Evolutionary conservation across 2,113 vertebrate genomes (phyloP), one percentile per base, ranked within the genome.

Genomic region (Chaetura pelagica): DNA sequence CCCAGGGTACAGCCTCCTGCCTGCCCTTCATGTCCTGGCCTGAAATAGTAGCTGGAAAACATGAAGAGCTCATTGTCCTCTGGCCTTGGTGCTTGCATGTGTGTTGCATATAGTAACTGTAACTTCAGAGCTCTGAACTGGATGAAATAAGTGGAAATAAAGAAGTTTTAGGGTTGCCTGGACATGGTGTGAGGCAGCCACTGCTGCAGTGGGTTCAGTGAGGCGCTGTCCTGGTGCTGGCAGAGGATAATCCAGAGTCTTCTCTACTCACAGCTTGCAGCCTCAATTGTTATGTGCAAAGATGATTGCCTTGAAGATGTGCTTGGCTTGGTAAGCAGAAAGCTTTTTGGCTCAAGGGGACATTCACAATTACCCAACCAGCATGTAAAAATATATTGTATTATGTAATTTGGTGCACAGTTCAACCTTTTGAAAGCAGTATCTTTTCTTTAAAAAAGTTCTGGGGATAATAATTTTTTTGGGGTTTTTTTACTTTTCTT

Each of bases 331-430:
- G 69, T 74, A 75, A 94, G 67, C 80, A 63, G 85, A 73, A 90
- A 92, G 94, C 55, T 83, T 92, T 93, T n/a, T 92, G 83, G 49
- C 95, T 93, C 63, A 49, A 82, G 87, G 95, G 94, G 67, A 51
- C 51, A 5, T 58, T 76, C 59, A 27, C 24, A 64, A 73, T 93
- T 90, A 77, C 75, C 54, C 55, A 92, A 55, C 54, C 38, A 67
- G 72, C 63, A 49, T 75, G 90, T 95, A 88, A 86, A n/a, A 81
- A 67, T 77, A 26, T 7, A 55, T 66, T 2, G 3, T 40, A n/a
- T 95, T 95, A 93, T 27, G 68, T 94, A 92, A 94, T 89, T 32
- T 59, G 72, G 67, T 66, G 67, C 72, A 21, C 55, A 10, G 42
- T 54, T 90, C 78, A 91, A 73, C 84, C 84, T 94, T 91, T 63